Evolutionary conservation across 1,140 invertebrate genomes (phyloP).

Genomic region (Drosophila littoralis): DNA sequence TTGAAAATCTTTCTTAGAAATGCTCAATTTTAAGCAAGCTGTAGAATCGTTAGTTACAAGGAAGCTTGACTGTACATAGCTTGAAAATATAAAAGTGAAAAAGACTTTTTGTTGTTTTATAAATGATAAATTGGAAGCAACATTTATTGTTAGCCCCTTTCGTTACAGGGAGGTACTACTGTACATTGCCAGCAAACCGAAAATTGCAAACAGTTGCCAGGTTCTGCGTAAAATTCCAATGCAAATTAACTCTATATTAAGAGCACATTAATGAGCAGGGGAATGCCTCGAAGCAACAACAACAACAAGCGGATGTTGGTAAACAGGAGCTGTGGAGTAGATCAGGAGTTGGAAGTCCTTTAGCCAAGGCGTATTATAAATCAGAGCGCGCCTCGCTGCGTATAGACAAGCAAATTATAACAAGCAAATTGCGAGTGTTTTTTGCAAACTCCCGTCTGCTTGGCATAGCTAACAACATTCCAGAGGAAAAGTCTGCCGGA

Average conservation of each 20-base stretch:
- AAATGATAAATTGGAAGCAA: no score
- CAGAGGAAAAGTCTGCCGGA: conserved; percentile 55
- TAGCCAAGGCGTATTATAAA: conserved; percentile 14
- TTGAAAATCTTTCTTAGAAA: no score
- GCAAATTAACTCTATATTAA: conserved; percentile 70
- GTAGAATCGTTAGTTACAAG: no score
- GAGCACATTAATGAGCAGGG: conserved; percentile 68
- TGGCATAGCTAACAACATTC: conserved; percentile 52
- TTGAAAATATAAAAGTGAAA: no score
- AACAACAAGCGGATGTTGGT: conserved; percentile 3
- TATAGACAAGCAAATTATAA: conserved; percentile 41
- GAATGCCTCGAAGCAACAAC: conserved; percentile 27
- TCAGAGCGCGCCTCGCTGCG: conserved; percentile 21
- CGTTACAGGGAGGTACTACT: background rate
- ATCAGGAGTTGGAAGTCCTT: conserved; percentile 10
- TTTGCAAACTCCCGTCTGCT: background rate
- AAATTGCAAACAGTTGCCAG: conserved; percentile 25
- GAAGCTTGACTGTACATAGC: no score
- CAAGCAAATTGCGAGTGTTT: conserved; percentile 21
- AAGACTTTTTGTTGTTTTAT: no score
- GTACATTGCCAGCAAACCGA: conserved; percentile 16
- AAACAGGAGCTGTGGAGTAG: background rate
- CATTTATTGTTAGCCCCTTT: no score
- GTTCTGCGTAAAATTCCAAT: conserved; percentile 48
- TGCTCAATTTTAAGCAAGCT: no score